These are phyloP conservation scores for Procavia capensis DNA, from an alignment of 2,113 vertebrate genomes.

Conservation along the genomic window DNA sequence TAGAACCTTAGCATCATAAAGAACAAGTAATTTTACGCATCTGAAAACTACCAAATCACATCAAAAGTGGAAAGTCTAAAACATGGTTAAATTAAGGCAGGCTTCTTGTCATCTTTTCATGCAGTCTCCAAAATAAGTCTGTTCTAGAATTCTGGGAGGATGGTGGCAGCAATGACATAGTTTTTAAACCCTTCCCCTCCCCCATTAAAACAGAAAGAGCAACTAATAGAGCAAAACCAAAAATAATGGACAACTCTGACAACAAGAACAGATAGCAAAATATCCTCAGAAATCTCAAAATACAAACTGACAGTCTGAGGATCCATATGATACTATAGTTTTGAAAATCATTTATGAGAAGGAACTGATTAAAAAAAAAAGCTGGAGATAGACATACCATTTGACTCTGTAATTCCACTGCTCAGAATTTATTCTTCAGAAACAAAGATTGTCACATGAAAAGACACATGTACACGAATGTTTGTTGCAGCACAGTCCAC, in stretches of 20 bases:
- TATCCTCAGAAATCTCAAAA: background rate
- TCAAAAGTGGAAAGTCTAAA: background rate
- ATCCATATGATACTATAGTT: background rate
- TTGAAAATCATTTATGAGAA: too few species aligned
- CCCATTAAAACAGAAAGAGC: background rate
- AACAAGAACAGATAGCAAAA: background rate
- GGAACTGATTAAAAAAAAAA: too few species aligned
- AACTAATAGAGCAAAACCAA: background rate
- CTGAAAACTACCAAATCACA: background rate
- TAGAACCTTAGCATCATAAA: background rate
- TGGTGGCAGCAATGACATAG: background rate
- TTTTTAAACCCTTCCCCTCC: background rate
- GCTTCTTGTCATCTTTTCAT: background rate
- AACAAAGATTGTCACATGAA: too few species aligned
- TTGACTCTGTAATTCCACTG: too few species aligned
- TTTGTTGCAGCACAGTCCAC: too few species aligned
- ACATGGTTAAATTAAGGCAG: background rate
- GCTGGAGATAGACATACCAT: too few species aligned
- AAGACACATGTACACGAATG: too few species aligned
- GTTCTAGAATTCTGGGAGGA: background rate
- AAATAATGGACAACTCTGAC: background rate
- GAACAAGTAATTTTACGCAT: background rate
- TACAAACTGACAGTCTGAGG: background rate
- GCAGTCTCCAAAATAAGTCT: background rate
- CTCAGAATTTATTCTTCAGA: too few species aligned